Base-by-base conservation (phyloP, 2,113 vertebrate species). In the Bubalus kerabau region DNA sequence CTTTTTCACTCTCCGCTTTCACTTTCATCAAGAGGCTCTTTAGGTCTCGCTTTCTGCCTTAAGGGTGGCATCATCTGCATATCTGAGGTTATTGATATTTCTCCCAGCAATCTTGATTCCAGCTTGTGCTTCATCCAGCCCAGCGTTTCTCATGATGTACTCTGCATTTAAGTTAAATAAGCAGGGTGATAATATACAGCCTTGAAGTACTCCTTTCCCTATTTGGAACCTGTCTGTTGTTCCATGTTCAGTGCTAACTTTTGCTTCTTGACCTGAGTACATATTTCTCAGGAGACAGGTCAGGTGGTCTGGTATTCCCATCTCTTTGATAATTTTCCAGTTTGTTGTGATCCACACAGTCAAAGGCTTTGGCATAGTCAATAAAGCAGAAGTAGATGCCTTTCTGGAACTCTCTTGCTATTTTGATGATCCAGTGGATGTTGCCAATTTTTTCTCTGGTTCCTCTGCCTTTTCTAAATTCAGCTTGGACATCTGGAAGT, bases 51-150 rank as follows among this genome's bases (percentile, higher is more conserved):
- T 11, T 36, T 71, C 64, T 71, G 64, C n/a, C 64, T 11, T 71
- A 71, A 36, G n/a, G 4, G n/a, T 71, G n/a, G 9, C 21, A 2
- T 71, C n/a, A 71, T 71, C 19, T 71, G 17, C 4, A 71, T 36
- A 71, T 71, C n/a, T 71, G n/a, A 36, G n/a, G n/a, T 71, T 71
- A 21, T 21, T 71, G n/a, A 71, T 36, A 21, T 36, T 71, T 36
- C 1, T 71, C 4, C n/a, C 0, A 0, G n/a, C n/a, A 36, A 3
- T 36, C 64, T 71, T 71, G 64, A 71, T 36, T 71, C 64, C 17
- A 36, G n/a, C n/a, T 71, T 71, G 64, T 71, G 64, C 9, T 71
- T 71, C 19, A 11, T 71, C 64, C n/a, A 71, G 5, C 17, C 19
- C 4, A 8, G n/a, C 19, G 2, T 71, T 71, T 71, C 64, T 71